A percentile compares a stretch with the other conserved stretches of the same genome.
Evolutionary conservation across 2,888 invertebrate species (phyloP).

Genomic region (Acanthoscelides obtectus): DNA sequence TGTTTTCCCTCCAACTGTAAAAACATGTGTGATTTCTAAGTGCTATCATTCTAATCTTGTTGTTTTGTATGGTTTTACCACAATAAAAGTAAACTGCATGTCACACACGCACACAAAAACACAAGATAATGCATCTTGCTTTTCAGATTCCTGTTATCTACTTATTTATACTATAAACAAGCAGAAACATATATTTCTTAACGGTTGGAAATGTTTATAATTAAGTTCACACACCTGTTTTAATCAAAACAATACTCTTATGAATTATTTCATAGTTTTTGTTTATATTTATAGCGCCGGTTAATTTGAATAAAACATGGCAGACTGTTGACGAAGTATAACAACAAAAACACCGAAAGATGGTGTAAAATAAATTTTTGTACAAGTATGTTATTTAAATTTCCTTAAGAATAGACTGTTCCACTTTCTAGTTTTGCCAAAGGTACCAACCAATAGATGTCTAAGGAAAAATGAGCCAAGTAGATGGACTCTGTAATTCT

Average conservation of each 20-base stretch:
- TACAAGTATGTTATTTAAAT: no score
- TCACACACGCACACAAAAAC: neutral
- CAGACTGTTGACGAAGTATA: neutral
- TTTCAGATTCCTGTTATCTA: neutral
- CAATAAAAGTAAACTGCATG: neutral
- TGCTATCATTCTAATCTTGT: neutral
- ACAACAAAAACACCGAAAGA: neutral
- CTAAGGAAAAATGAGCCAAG: no score
- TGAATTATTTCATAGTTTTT: neutral
- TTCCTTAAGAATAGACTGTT: no score
- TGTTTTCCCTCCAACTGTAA: no score
- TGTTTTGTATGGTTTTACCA: neutral
- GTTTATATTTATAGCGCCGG: neutral
- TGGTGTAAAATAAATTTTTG: neutral
- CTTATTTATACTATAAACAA: neutral
- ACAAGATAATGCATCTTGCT: neutral
- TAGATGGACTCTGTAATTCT: no score
- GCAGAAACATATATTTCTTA: neutral
- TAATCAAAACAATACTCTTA: neutral
- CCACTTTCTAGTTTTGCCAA: neutral
- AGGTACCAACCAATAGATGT: no score
- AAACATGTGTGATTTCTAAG: no score
- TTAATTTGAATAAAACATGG: neutral
- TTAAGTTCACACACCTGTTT: neutral
- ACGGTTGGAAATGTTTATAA: neutral